phyloP scores from a whole-genome alignment of 1,140 invertebrate species.

The Solen grandis region DNA sequence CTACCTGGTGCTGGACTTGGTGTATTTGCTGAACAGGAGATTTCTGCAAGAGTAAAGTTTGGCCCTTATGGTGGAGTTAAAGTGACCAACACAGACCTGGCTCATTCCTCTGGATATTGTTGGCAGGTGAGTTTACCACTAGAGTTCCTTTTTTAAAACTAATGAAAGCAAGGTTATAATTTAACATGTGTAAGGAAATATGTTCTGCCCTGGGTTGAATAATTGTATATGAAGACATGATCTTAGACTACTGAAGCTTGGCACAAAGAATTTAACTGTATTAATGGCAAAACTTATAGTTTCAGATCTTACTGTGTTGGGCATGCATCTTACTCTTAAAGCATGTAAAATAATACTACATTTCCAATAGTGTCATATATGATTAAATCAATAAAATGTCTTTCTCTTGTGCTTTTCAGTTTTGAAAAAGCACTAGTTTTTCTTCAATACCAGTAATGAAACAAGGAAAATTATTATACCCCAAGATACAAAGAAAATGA shows the following conservation, averaged over 20 bases:
- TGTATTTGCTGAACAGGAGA: slow-evolving; percentile 24
- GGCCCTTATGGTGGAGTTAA: slow-evolving; percentile 55
- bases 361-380: no score
- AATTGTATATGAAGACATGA: no score
- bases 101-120: slow-evolving; percentile 51
- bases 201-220: no score
- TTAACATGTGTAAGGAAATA: no score
- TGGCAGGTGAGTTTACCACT: slow-evolving; percentile 51
- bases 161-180: not conserved
- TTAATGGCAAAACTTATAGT: not conserved
- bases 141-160: not conserved
- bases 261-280: not conserved
- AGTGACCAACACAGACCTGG: slow-evolving; percentile 3
- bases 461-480: no score
- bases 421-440: no score
- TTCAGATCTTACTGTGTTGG: not conserved
- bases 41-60: slow-evolving; percentile 16
- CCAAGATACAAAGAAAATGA: no score
- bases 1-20: slow-evolving; percentile 44
- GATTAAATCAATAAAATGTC: no score
- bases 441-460: no score
- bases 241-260: not conserved
- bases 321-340: no score
- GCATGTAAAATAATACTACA: no score
- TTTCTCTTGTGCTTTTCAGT: no score